Conservation (phyloP, 2,888 invertebrate species). For the Torymus tubicola region DNA sequence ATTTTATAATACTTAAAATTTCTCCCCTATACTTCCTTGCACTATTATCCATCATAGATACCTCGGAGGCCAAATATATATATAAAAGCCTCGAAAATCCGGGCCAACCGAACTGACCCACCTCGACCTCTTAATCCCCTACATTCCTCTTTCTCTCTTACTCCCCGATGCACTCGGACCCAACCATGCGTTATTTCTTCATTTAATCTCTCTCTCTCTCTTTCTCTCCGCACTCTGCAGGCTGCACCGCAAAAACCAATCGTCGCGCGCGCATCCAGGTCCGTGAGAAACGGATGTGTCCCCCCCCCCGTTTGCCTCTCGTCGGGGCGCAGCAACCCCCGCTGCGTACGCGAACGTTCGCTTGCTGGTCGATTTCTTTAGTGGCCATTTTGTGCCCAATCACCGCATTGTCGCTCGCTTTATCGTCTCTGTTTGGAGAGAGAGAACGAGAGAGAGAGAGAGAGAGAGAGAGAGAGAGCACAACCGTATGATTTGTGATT, state of each 20-base stretch:
- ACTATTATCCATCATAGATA: too few relatives aligned
- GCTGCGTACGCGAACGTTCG: slow-evolving; percentile 39
- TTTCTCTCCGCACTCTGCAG: background rate
- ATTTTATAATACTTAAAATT: too few relatives aligned
- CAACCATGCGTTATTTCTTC: slow-evolving; percentile 66
- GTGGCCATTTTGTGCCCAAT: slow-evolving; percentile 44
- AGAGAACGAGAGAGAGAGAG: background rate
- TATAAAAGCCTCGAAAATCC: too few relatives aligned
- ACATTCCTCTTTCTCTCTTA: too few relatives aligned
- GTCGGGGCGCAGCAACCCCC: slow-evolving; percentile 36
- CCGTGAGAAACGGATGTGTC: slow-evolving; percentile 37
- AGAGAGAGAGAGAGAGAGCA: background rate
- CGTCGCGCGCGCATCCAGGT: too few relatives aligned
- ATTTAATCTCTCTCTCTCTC: slow-evolving; percentile 60
- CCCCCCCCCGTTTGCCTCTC: slow-evolving; percentile 1
- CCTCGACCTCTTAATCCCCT: slow-evolving; percentile 63
- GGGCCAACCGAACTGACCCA: too few relatives aligned
- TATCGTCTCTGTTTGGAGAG: slow-evolving; percentile 43
- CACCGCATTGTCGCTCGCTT: slow-evolving; percentile 35
- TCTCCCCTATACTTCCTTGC: too few relatives aligned
- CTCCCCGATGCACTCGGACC: slow-evolving; percentile 61
- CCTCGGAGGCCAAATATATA: too few relatives aligned
- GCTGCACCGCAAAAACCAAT: too few relatives aligned
- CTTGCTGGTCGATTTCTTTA: slow-evolving; percentile 37
- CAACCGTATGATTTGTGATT: slow-evolving; percentile 47